Evolutionary conservation across 2,797 vertebrate genomes (phyloP).

Genomic region (Brachyrhaphis roseni): DNA sequence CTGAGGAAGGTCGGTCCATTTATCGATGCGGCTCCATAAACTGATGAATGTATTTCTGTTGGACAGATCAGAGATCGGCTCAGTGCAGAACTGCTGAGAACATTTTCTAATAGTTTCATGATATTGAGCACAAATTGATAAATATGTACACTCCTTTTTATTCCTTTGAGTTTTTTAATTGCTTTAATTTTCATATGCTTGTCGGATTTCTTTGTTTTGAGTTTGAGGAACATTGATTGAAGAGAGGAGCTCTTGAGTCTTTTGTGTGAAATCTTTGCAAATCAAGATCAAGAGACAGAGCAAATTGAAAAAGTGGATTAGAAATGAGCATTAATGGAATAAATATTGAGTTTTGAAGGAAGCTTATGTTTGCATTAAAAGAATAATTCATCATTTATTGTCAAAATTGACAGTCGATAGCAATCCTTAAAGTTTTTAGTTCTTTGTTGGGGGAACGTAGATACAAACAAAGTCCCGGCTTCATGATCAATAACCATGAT

Average conservation of each 20-base stretch:
- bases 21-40: neutral
- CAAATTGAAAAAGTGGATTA: conserved; percentile 1
- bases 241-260: neutral
- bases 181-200: too few relatives aligned
- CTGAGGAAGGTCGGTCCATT: neutral
- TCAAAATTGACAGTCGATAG: neutral
- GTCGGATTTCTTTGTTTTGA: neutral
- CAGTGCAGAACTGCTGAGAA: neutral
- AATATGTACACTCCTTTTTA: neutral
- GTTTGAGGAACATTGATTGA: neutral
- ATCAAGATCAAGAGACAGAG: neutral
- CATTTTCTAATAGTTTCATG: neutral
- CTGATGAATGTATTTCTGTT: neutral
- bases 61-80: neutral
- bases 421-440: neutral
- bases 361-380: conserved; percentile 4
- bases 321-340: neutral
- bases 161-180: neutral
- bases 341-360: neutral
- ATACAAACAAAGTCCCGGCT: conserved; percentile 7
- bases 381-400: neutral
- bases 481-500: neutral
- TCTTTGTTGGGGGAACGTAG: neutral
- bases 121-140: neutral
- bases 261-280: neutral